Evolutionary conservation across 2,888 invertebrate genomes (phyloP), one percentile per base, ranked within the genome.

Genomic region (Ophion costatus): DNA sequence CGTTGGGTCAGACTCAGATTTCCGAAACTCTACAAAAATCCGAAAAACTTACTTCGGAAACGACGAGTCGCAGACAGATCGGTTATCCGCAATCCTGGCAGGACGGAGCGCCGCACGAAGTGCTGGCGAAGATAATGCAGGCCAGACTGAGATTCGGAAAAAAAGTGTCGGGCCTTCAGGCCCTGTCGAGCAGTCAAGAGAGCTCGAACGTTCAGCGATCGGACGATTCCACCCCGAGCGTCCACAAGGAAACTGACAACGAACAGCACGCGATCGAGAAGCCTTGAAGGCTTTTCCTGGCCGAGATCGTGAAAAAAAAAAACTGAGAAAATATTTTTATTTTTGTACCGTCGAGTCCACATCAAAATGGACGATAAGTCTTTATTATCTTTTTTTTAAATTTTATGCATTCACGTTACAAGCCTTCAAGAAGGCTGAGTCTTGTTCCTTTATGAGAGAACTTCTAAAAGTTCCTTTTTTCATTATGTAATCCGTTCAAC

Each of bases 41-140:
- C 10, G 45, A 74, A 24, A 63, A 74, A 17, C 61, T 20, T 6
- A 20, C 1, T 17, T 29, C 22, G 11, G 71, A 59, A 24, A 4
- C 63, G 20, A 29, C 11, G 7, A 64, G 9, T 33, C 24, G 64
- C 20, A 33, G 24, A 11, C 64, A 33, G 29, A 20, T 33, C 20
- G 64, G 29, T 64, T 33, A 14, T 75, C 51, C 17, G 1, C 45
- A 33, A 33, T 33, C 56, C 29, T 56, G 51, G 64, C n/a, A 29
- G 20, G 20, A 11, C 7, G 29, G 17, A 11, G 24, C 63, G 1
- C 38, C 45, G 11, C 24, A 63, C 29, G 75, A 75, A 33, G 1
- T 61, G 17, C 51, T 75, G 20, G 64, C 75, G 10, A 75, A 64
- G 11, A 11, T 67, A 20, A 64, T 22, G 20, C 42, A 78, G 20